Conservation (phyloP, 2,888 invertebrate genomes). For the Lysandra bellargus region DNA sequence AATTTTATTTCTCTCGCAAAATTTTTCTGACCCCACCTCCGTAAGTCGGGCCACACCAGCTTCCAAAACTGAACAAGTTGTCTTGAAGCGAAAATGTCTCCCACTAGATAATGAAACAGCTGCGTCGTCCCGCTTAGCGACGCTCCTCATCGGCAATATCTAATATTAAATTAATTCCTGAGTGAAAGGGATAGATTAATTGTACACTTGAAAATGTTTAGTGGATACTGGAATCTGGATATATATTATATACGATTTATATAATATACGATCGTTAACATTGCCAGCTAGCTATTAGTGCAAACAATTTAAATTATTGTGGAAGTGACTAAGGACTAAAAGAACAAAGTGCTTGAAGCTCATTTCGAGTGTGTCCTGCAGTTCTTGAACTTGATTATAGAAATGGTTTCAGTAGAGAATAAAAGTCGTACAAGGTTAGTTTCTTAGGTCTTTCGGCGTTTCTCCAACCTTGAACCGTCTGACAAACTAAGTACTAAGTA, state of each 20-base stretch:
- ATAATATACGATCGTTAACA: neutral
- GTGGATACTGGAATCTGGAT: neutral
- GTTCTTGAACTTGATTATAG: too few relatives aligned
- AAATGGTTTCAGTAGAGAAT: too few relatives aligned
- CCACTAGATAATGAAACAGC: conserved; percentile 71
- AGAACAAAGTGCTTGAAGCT: too few relatives aligned
- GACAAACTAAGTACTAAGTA: too few relatives aligned
- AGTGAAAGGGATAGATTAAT: neutral
- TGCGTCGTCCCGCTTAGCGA: conserved; percentile 52
- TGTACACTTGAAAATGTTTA: neutral
- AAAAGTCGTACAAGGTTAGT: too few relatives aligned
- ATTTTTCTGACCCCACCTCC: conserved; percentile 38
- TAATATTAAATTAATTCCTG: conserved; percentile 36
- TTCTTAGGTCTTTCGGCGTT: too few relatives aligned
- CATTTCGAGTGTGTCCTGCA: too few relatives aligned
- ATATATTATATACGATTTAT: neutral
- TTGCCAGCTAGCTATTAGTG: neutral
- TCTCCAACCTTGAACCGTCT: too few relatives aligned
- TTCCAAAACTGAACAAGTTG: conserved; percentile 58
- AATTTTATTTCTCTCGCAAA: too few relatives aligned
- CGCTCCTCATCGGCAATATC: conserved; percentile 35
- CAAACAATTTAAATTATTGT: too few relatives aligned
- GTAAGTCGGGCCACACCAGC: conserved; percentile 41
- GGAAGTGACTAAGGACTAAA: too few relatives aligned
- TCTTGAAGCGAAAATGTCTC: conserved; percentile 59